Evolutionary conservation across 2,113 vertebrate species (phyloP).

Genomic region (Arizona elegans): DNA sequence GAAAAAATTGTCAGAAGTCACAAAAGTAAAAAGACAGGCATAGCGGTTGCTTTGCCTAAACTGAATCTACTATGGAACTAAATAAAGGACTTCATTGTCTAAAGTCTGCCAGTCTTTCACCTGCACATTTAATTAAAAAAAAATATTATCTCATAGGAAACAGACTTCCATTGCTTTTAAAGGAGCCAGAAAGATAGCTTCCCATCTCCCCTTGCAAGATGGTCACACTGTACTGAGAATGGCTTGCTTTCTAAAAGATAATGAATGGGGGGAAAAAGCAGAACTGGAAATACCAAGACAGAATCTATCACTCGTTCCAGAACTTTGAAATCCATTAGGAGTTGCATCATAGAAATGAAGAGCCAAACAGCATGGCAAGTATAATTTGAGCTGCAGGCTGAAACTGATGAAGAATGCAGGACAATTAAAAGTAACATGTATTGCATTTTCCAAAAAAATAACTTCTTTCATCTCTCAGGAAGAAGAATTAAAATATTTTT

Average conservation of each 20-base stretch:
- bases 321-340: slow-evolving; percentile 49
- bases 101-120: slow-evolving; percentile 52
- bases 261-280: slow-evolving; percentile 24
- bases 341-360: slow-evolving; percentile 34
- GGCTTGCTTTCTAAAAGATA: slow-evolving; percentile 30
- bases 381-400: slow-evolving; percentile 11
- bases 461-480: neutral
- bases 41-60: slow-evolving; percentile 42
- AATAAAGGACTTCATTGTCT: slow-evolving; percentile 58
- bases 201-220: slow-evolving; percentile 51
- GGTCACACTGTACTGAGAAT: slow-evolving; percentile 27
- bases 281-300: neutral
- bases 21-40: slow-evolving; percentile 2
- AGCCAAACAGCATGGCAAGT: slow-evolving; percentile 39
- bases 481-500: slow-evolving; percentile 1
- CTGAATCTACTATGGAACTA: slow-evolving; percentile 52
- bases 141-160: slow-evolving; percentile 74
- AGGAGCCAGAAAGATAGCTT: slow-evolving; percentile 56
- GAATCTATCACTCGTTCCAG: slow-evolving; percentile 39
- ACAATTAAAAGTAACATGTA: slow-evolving; percentile 10
- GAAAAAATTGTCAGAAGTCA: neutral
- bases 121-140: slow-evolving; percentile 71
- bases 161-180: slow-evolving; percentile 58
- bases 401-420: slow-evolving; percentile 10
- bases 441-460: neutral